A percentile compares a stretch with the other conserved stretches of the same genome.
Conservation (phyloP, 2,113 vertebrate genomes). For the Hippocampus zosterae region DNA sequence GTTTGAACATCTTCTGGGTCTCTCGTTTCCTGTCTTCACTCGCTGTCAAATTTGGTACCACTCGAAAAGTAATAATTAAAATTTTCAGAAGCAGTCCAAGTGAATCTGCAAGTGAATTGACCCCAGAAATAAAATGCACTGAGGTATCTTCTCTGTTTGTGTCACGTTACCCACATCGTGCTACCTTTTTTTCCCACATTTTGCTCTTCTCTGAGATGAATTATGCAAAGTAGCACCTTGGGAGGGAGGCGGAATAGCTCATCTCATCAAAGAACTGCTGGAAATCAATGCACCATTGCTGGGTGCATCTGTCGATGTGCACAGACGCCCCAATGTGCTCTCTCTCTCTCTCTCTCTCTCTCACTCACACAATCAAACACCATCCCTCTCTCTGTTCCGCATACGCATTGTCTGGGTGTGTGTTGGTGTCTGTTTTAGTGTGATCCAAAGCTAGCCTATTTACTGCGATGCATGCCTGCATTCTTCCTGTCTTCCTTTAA, state of each 20-base stretch:
- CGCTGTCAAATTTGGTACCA: conserved; percentile 31
- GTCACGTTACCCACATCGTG: conserved; percentile 39
- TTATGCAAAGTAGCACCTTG: conserved; percentile 73
- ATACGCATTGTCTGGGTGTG: conserved; percentile 16
- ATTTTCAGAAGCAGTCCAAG: conserved; percentile 43
- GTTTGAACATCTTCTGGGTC: conserved; percentile 37
- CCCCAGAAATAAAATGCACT: conserved; percentile 37
- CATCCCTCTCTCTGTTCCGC: not conserved
- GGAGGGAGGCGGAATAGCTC: conserved; percentile 69
- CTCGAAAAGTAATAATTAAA: conserved; percentile 45
- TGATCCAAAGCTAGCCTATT: conserved; percentile 48
- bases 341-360: not conserved
- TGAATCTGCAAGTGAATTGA: conserved; percentile 64
- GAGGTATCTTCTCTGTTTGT: conserved; percentile 55
- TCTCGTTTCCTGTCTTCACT: conserved; percentile 35
- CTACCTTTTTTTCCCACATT: conserved; percentile 59
- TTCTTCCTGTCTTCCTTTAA: conserved; percentile 45
- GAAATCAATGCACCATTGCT: conserved; percentile 71
- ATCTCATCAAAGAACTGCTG: conserved; percentile 73
- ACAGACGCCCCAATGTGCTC: conserved; percentile 37
- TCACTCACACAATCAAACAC: too few relatives aligned
- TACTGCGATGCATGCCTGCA: conserved; percentile 28
- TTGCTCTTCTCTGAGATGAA: conserved; percentile 65
- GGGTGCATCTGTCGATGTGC: conserved; percentile 50
- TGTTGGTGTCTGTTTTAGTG: conserved; percentile 19